Evolutionary conservation across 2,113 vertebrate genomes (phyloP).

Genomic region (Rhabdomys dilectus): DNA sequence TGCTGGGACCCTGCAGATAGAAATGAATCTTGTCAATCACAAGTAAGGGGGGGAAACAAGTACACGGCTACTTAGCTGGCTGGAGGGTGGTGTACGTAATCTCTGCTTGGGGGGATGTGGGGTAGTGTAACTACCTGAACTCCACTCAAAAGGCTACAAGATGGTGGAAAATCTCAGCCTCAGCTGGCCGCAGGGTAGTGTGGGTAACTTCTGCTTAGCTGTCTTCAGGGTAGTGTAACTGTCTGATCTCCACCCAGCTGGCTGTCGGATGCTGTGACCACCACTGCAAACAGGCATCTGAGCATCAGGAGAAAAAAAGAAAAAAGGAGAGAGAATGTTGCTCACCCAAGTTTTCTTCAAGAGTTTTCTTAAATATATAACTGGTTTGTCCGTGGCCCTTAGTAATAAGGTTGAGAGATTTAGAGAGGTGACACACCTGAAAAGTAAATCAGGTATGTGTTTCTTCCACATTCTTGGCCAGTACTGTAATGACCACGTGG

Average conservation of each 20-base stretch:
- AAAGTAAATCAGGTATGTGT: background rate
- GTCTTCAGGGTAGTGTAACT: background rate
- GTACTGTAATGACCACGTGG: background rate
- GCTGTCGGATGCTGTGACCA: background rate
- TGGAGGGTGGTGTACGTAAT: background rate
- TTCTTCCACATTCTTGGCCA: background rate
- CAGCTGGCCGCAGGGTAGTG: too few species aligned
- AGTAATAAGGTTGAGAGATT: background rate
- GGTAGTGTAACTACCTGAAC: background rate
- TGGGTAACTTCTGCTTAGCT: background rate
- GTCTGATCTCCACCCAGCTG: background rate
- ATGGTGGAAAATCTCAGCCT: too few species aligned
- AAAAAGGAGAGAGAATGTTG: background rate
- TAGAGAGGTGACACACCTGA: background rate
- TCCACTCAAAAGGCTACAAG: too few species aligned
- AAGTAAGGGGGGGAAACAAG: conserved; percentile 11
- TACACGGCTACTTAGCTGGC: background rate
- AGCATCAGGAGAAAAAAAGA: background rate
- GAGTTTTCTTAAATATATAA: background rate
- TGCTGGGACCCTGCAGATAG: background rate
- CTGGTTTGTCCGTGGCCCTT: background rate
- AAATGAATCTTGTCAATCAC: conserved; percentile 12
- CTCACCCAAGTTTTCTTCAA: background rate
- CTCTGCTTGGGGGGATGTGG: background rate
- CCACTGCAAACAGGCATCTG: background rate